Evolutionary conservation across 1,140 invertebrate genomes (phyloP), one percentile per base, ranked within the genome.

Genomic region (Bradynema listronoti): DNA sequence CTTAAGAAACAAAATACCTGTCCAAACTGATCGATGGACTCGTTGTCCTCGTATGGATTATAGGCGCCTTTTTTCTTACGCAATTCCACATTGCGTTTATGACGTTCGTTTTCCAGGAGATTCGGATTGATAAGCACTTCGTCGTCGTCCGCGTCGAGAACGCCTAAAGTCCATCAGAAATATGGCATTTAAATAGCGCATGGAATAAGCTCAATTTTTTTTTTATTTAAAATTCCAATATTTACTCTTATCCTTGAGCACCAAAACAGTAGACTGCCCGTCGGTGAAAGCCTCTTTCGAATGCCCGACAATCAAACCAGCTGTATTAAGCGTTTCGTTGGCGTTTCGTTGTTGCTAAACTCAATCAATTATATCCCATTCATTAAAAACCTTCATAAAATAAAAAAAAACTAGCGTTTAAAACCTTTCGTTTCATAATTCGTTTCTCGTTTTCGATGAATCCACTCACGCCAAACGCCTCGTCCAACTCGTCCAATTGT

Each of bases 41-140:
- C 87, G 78, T 92, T 89, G 73, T 90, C 87, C 78, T 93, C 89
- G 75, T 90, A 93, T 1, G 88, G 87, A 75, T 87, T 85, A 70
- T 87, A 91, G 32, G 83, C 84, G 47, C 81, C 79, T 42, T 83
- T 85, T 79, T 88, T 89, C 72, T 88, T 89, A 72, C 87, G 89
- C 71, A 87, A 86, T 62, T 87, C 84, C 43, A 89, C 81, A 83
- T 91, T 95, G 82, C 87, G 88, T 69, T 88, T 87, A 74, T 91
- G 90, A 51, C 85, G 84, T 79, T 98, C 93, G 72, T 92, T 85
- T 77, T 98, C 93, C 0, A 90, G 75, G 76, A 97, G 86, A 79
- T 97, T 98, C 1, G 96, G 89, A 83, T 97, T 98, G 24, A 96
- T 85, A 24, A 98, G 82, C 14, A 90, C 86, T 81, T 99, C 94